These are phyloP conservation scores for Cololabis saira DNA, from an alignment of 2,113 vertebrate species.

Conservation along the genomic window DNA sequence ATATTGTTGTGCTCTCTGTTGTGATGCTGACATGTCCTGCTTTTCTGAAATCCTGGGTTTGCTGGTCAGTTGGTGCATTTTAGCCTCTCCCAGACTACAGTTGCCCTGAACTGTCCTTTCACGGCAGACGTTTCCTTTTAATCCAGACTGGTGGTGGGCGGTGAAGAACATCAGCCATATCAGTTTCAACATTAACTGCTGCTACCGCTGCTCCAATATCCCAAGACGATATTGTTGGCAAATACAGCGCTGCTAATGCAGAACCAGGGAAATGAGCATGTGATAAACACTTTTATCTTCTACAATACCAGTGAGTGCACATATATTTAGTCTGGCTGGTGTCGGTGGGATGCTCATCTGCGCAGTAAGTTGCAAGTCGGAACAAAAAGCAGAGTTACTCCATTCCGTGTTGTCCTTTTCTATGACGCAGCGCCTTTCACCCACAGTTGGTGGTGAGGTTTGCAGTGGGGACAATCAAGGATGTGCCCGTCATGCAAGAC, in stretches of 20 bases:
- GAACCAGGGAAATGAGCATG: slow-evolving; percentile 42
- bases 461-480: slow-evolving; percentile 68
- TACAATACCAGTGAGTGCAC: slow-evolving; percentile 24
- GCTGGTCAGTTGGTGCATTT: too few relatives aligned
- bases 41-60: too few relatives aligned
- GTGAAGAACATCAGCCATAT: too few relatives aligned
- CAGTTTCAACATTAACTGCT: slow-evolving; percentile 42
- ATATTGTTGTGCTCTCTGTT: too few relatives aligned
- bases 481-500: slow-evolving; percentile 73
- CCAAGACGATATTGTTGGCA: slow-evolving; percentile 45
- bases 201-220: slow-evolving; percentile 44
- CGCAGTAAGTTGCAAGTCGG: slow-evolving; percentile 25
- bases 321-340: slow-evolving; percentile 34
- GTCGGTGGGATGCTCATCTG: slow-evolving; percentile 30
- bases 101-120: too few relatives aligned
- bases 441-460: slow-evolving; percentile 55
- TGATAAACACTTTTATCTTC: slow-evolving; percentile 45
- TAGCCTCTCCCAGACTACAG: too few relatives aligned
- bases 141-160: too few relatives aligned
- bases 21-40: too few relatives aligned
- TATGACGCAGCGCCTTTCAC: slow-evolving; percentile 29
- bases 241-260: slow-evolving; percentile 59
- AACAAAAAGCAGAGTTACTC: slow-evolving; percentile 39
- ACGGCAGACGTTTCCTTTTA: too few relatives aligned
- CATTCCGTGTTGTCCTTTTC: slow-evolving; percentile 15